phyloP scores from a whole-genome alignment of 2,797 vertebrate genomes.

The Malurus leucopterus region DNA sequence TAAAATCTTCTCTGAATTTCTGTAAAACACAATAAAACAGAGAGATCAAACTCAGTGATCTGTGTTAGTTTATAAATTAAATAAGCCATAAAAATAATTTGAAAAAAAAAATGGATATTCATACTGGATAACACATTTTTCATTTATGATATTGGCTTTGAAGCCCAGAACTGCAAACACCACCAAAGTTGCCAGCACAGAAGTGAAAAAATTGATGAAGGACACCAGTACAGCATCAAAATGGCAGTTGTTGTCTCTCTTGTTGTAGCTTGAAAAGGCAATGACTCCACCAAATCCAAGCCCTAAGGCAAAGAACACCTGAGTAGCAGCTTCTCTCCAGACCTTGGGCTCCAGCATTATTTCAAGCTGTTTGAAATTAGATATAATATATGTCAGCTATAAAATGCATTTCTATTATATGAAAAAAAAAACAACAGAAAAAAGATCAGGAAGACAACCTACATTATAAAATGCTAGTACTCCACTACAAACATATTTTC shows the following conservation, averaged over 20 bases:
- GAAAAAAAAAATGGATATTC: slow-evolving; percentile 48
- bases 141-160: slow-evolving; percentile 93
- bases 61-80: background rate
- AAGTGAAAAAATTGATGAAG: slow-evolving; percentile 97
- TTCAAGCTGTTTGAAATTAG: slow-evolving; percentile 85
- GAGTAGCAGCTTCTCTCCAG: slow-evolving; percentile 95
- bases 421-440: slow-evolving; percentile 26
- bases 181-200: slow-evolving; percentile 94
- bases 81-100: slow-evolving; percentile 12
- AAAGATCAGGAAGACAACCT: slow-evolving; percentile 3
- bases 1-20: slow-evolving; percentile 85
- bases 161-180: slow-evolving; percentile 97
- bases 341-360: slow-evolving; percentile 95
- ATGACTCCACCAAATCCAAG: slow-evolving; percentile 97
- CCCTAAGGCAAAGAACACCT: slow-evolving; percentile 97
- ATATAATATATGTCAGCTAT: slow-evolving; percentile 62
- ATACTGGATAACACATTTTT: slow-evolving; percentile 84
- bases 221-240: slow-evolving; percentile 95
- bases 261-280: slow-evolving; percentile 99
- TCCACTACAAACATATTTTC: background rate
- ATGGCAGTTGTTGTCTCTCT: slow-evolving; percentile 98
- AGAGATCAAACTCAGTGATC: background rate
- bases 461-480: background rate
- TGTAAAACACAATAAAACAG: slow-evolving; percentile 67
- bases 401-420: slow-evolving; percentile 54